Percentiles rank a stretch among this genome's conserved stretches.
Conservation (phyloP, 2,888 invertebrate species). For the Synanthedon myopaeformis region DNA sequence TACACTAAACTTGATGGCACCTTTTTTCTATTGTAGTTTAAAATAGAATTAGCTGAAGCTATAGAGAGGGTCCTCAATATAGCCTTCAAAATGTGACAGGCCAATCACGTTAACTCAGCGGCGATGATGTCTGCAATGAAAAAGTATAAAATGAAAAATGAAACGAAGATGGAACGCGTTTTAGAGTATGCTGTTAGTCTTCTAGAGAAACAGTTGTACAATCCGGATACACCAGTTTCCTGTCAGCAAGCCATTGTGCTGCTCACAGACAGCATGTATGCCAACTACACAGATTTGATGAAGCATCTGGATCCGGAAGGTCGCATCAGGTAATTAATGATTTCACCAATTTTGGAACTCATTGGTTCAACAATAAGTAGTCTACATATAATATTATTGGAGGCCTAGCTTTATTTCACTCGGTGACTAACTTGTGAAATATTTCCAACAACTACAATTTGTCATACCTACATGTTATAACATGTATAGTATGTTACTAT, state of each 20-base stretch:
- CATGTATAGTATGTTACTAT: no score
- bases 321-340: slow-evolving; percentile 31
- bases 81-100: slow-evolving; percentile 20
- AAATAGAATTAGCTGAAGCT: no score
- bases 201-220: slow-evolving; percentile 25
- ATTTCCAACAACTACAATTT: no score
- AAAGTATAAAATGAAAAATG: slow-evolving; percentile 28
- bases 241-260: slow-evolving; percentile 60
- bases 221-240: slow-evolving; percentile 27
- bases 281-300: slow-evolving; percentile 38
- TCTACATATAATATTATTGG: no score
- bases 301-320: slow-evolving; percentile 39
- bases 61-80: not conserved
- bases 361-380: no score
- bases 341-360: no score
- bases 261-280: slow-evolving; percentile 47
- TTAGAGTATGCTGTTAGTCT: slow-evolving; percentile 33
- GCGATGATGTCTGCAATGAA: slow-evolving; percentile 51
- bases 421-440: no score
- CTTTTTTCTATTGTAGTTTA: no score
- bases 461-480: no score
- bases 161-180: slow-evolving; percentile 36
- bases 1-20: no score
- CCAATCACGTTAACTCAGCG: slow-evolving; percentile 57
- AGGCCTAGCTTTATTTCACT: no score